These are phyloP conservation scores for Etheostoma spectabile DNA, from an alignment of 2,113 vertebrate species.

Conservation along the genomic window DNA sequence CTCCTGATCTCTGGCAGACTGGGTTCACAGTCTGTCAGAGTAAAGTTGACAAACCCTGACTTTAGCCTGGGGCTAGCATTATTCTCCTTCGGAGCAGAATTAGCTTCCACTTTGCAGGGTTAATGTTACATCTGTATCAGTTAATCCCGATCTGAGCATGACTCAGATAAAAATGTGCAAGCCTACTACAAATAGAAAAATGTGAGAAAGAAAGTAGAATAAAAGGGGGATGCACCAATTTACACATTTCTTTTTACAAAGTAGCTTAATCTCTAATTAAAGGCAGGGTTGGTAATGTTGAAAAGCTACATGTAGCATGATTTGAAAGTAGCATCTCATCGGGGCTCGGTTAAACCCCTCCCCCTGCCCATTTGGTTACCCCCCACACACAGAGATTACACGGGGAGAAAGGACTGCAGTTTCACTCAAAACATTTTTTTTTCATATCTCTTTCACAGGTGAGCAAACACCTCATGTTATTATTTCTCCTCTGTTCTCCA, in stretches of 20 bases:
- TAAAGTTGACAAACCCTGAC: constrained; percentile 10
- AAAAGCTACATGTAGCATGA: too few species aligned
- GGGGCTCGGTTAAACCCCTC: too few species aligned
- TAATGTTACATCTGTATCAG: constrained; percentile 9
- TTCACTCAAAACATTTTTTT: too few species aligned
- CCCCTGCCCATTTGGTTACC: too few species aligned
- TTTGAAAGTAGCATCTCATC: too few species aligned
- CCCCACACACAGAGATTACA: too few species aligned
- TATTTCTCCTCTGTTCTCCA: too few species aligned
- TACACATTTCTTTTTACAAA: neutral
- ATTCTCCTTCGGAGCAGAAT: neutral
- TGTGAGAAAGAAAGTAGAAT: neutral
- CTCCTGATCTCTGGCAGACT: neutral
- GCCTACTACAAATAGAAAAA: neutral
- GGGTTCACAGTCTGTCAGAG: neutral
- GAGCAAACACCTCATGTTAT: too few species aligned
- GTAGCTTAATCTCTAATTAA: neutral
- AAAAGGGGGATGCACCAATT: neutral
- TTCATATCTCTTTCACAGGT: too few species aligned
- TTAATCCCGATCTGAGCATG: neutral
- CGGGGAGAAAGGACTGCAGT: too few species aligned
- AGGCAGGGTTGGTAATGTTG: too few species aligned
- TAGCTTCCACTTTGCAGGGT: constrained; percentile 6
- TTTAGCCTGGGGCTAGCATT: constrained; percentile 20
- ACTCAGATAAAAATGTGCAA: neutral